phyloP scores from a whole-genome alignment of 2,888 invertebrate species.

The Cerastis leucographa region DNA sequence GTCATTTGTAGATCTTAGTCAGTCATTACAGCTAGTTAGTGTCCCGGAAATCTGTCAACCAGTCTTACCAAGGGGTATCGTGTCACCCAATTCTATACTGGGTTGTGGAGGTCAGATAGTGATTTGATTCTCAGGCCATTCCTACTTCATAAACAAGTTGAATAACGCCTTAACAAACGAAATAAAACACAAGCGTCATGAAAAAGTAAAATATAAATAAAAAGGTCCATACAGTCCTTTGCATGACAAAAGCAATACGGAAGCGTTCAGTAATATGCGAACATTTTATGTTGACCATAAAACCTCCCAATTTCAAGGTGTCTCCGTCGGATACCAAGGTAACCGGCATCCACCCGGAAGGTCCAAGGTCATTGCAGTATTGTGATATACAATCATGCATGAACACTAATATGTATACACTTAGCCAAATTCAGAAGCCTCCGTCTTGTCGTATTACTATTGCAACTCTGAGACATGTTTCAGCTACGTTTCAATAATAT shows the following conservation, averaged over 20 bases:
- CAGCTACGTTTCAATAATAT: no score
- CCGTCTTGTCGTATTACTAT: neutral
- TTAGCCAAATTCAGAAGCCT: neutral
- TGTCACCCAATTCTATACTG: no score
- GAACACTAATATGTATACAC: neutral
- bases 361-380: conserved; percentile 59
- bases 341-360: conserved; percentile 62
- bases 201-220: neutral
- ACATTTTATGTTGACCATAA: conserved; percentile 57
- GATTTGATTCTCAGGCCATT: no score
- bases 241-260: conserved; percentile 54
- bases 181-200: neutral
- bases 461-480: neutral
- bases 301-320: conserved; percentile 56
- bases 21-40: no score
- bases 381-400: conserved; percentile 6
- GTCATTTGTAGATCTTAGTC: no score
- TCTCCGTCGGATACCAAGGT: conserved; percentile 52
- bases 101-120: no score
- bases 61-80: no score
- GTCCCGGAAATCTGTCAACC: no score
- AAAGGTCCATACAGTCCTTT: conserved; percentile 3
- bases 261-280: conserved; percentile 45
- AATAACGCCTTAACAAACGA: neutral
- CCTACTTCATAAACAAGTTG: no score